These are phyloP conservation scores for Drosophila simulans DNA, from an alignment of 1,140 invertebrate genomes.

Conservation along the genomic window DNA sequence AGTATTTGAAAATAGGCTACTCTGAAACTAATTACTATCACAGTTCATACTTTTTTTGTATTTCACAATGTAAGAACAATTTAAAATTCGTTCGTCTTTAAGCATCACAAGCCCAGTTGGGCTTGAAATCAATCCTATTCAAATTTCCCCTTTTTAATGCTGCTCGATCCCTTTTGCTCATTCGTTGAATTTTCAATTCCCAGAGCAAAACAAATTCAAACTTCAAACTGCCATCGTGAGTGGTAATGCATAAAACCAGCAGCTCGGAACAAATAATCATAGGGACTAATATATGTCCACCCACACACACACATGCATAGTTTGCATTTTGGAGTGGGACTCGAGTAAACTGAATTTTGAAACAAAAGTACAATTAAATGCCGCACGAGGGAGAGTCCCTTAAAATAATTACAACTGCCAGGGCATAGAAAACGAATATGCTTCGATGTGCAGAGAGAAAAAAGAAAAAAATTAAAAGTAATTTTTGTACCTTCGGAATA, in stretches of 20 bases:
- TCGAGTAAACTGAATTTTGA: slow-evolving; percentile 9
- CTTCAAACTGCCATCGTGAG: not conserved
- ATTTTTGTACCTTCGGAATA: not conserved
- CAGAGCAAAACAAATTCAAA: slow-evolving; percentile 3
- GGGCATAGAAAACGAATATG: not conserved
- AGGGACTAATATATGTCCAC: slow-evolving; percentile 2
- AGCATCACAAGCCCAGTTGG: too few relatives aligned
- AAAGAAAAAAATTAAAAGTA: not conserved
- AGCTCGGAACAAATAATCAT: slow-evolving; percentile 25
- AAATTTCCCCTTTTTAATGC: too few relatives aligned
- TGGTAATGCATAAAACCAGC: not conserved
- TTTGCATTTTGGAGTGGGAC: not conserved
- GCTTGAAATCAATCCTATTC: too few relatives aligned
- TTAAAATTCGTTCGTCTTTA: too few relatives aligned
- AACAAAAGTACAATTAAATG: slow-evolving; percentile 30
- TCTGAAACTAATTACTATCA: not conserved
- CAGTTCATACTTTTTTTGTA: too few relatives aligned
- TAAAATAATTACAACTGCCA: slow-evolving; percentile 29
- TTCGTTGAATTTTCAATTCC: not conserved
- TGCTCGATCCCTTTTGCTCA: too few relatives aligned
- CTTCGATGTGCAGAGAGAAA: not conserved
- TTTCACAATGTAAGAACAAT: too few relatives aligned
- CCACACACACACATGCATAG: not conserved
- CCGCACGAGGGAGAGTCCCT: not conserved
- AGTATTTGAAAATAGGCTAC: not conserved